Evolutionary conservation across 2,113 vertebrate species (phyloP).

Genomic region (Clarias batrachus): DNA sequence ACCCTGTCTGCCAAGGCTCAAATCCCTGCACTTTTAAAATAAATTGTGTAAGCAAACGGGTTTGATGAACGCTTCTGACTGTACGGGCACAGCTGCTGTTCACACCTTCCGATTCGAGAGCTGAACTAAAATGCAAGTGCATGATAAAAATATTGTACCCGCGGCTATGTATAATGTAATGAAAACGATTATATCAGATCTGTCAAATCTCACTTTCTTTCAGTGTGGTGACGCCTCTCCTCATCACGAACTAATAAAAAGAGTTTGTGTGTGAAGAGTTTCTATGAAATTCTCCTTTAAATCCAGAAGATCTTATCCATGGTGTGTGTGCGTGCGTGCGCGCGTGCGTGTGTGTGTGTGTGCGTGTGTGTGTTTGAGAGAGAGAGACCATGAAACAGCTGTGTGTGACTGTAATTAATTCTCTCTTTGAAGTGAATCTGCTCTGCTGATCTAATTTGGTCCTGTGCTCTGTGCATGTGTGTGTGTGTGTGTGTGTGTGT

Average conservation of each 20-base stretch:
- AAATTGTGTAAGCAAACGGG: background rate
- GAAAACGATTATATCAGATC: background rate
- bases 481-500: background rate
- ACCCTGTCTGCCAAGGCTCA: background rate
- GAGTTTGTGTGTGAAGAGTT: background rate
- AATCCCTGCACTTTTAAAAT: background rate
- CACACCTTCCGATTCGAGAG: background rate
- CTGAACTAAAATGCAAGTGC: background rate
- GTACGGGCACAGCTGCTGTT: background rate
- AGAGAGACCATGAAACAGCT: conserved; percentile 7
- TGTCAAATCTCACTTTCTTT: background rate
- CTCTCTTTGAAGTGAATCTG: conserved; percentile 14
- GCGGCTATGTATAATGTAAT: background rate
- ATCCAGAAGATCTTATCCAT: background rate
- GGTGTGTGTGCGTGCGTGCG: background rate
- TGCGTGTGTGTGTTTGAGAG: background rate
- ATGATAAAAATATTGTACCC: background rate
- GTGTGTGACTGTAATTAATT: conserved; percentile 15
- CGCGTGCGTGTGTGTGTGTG: background rate
- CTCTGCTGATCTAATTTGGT: conserved; percentile 13
- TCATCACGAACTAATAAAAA: background rate
- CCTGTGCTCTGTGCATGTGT: background rate
- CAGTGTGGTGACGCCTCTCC: background rate
- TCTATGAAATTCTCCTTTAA: background rate
- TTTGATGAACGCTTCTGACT: background rate